Evolutionary conservation across 35 echinoderm and acorn worm species (phyloP).

Genomic region (Apostichopus japonicus): DNA sequence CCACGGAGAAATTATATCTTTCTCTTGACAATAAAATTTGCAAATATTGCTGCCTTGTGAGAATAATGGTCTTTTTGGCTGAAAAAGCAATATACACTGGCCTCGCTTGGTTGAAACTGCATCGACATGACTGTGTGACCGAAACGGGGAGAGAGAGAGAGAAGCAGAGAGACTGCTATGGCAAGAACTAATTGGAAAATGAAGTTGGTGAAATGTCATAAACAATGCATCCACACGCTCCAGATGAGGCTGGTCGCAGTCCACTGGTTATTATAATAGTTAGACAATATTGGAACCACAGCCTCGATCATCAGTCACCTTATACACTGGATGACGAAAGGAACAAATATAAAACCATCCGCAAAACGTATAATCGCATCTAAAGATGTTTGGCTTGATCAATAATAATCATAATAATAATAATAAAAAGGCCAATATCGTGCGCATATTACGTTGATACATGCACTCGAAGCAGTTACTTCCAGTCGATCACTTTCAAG

Average conservation of each 20-base stretch:
- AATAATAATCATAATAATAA: too few relatives aligned
- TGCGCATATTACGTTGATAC: too few relatives aligned
- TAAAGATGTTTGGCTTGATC: too few relatives aligned
- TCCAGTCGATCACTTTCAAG: too few relatives aligned
- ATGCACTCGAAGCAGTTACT: too few relatives aligned
- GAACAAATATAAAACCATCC: too few relatives aligned
- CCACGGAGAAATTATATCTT: conserved; percentile 45
- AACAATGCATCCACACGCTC: conserved; percentile 40
- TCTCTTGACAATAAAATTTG: conserved; percentile 56
- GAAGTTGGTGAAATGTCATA: conserved; percentile 11
- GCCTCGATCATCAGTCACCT: neutral
- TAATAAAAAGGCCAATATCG: too few relatives aligned
- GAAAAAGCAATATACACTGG: conserved; percentile 30
- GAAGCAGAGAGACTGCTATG: neutral
- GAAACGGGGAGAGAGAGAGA: neutral
- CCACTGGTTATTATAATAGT: conserved; percentile 36
- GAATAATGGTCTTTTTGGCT: conserved; percentile 19
- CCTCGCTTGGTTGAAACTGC: conserved; percentile 41
- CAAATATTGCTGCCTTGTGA: conserved; percentile 46
- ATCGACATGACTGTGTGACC: conserved; percentile 40
- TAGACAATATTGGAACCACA: neutral
- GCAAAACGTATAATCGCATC: too few relatives aligned
- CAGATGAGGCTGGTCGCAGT: conserved; percentile 1
- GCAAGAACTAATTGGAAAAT: conserved; percentile 40
- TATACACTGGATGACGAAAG: too few relatives aligned